These are phyloP conservation scores for Cryptus armator DNA, from an alignment of 2,888 invertebrate species.

Conservation along the genomic window DNA sequence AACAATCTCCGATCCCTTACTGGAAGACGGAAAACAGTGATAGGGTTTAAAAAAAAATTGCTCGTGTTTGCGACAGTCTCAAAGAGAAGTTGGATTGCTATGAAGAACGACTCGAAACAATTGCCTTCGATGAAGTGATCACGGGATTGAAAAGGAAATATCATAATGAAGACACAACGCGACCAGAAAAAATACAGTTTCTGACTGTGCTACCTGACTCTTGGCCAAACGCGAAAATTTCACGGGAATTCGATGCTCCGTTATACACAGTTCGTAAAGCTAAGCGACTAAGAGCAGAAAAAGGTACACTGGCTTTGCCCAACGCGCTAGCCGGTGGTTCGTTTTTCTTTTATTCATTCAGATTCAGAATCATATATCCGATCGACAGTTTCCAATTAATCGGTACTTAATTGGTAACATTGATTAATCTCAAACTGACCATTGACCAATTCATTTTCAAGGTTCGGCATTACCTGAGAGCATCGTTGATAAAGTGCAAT, in stretches of 20 bases:
- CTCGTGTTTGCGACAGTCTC: conserved; percentile 41
- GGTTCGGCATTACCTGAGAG: conserved; percentile 47
- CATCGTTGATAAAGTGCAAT: conserved; percentile 36
- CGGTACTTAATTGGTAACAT: neutral
- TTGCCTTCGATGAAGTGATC: conserved; percentile 38
- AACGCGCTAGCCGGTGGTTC: conserved; percentile 36
- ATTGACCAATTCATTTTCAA: conserved; percentile 35
- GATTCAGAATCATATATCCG: conserved; percentile 5
- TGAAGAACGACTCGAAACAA: conserved; percentile 28
- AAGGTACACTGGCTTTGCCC: conserved; percentile 56
- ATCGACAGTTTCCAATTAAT: conserved; percentile 29
- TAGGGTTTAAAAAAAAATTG: neutral
- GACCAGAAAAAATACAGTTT: conserved; percentile 62
- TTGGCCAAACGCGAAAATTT: conserved; percentile 57
- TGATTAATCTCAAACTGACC: conserved; percentile 25
- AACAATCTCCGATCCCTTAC: too few species aligned
- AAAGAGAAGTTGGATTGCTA: conserved; percentile 38
- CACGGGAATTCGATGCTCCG: conserved; percentile 45
- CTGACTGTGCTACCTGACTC: conserved; percentile 58
- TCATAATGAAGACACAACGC: conserved; percentile 36
- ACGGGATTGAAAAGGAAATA: conserved; percentile 55
- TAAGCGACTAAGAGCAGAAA: conserved; percentile 34
- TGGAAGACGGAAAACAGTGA: too few species aligned
- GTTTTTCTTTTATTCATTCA: conserved; percentile 31
- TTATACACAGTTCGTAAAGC: conserved; percentile 46